These are phyloP conservation scores for Lepus europaeus DNA, from an alignment of 2,113 vertebrate genomes.

Conservation along the genomic window DNA sequence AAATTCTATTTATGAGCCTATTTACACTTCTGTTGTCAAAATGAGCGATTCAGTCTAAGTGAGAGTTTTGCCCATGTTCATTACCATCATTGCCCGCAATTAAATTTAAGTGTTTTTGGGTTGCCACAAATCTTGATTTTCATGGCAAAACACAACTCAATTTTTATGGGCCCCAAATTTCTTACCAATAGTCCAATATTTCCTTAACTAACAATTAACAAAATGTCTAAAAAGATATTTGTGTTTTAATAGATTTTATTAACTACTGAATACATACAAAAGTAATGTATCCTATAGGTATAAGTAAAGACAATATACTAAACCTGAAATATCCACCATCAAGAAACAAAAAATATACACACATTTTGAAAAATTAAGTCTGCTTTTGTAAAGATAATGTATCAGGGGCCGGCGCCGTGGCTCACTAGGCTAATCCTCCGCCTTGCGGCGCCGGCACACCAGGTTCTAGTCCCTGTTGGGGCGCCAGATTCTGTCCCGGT, in stretches of 20 bases:
- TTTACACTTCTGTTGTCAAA: slow-evolving; percentile 69
- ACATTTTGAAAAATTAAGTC: slow-evolving; percentile 25
- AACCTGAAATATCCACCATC: background rate
- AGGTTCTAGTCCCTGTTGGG: no score
- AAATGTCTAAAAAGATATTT: no score
- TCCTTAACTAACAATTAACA: slow-evolving; percentile 44
- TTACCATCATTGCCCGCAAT: slow-evolving; percentile 2
- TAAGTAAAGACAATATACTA: background rate
- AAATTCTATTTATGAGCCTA: slow-evolving; percentile 66
- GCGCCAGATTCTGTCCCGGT: no score
- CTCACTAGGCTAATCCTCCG: no score
- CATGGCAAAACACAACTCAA: slow-evolving; percentile 38
- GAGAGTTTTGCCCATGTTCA: slow-evolving; percentile 57
- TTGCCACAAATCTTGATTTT: slow-evolving; percentile 59
- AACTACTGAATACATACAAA: slow-evolving; percentile 46
- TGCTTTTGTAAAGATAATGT: slow-evolving; percentile 11
- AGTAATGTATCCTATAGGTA: background rate
- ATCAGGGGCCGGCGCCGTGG: no score
- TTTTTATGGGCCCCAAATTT: slow-evolving; percentile 34
- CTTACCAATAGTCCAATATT: background rate
- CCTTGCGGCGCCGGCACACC: no score
- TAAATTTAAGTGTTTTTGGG: slow-evolving; percentile 65
- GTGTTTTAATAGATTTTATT: slow-evolving; percentile 31
- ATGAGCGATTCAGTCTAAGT: slow-evolving; percentile 66
- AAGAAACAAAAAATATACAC: background rate